Base-by-base conservation (phyloP, 2,113 vertebrate genomes). In the Mionectes macconnelli region DNA sequence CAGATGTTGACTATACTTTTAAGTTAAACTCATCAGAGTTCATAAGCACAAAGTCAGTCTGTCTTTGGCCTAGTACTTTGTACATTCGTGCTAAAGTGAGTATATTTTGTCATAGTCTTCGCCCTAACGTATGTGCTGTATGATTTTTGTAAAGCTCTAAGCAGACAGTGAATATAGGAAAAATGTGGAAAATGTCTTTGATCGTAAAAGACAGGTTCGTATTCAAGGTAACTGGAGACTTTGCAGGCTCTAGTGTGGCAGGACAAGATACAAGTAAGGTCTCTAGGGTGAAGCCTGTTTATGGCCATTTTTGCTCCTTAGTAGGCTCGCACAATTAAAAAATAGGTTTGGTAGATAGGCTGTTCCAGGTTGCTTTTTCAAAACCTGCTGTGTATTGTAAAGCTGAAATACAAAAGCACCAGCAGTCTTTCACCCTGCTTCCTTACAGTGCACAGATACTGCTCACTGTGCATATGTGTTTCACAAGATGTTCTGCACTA, bases 1-100 rank as follows among this genome's bases (percentile, higher is more conserved):
- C 94, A 97, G 88, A 96, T 95, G 95, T 94, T 92, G 76, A 77
- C 35, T 80, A 76, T 13, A 13, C 63, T 97, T 92, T 74, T 33
- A 90, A 83, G 45, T 68, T 90, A 77, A 77, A 42, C 63, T 92
- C 27, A 42, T 84, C 50, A 88, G 72, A 92, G 39, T 92, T 84
- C 39, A 12, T 82, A 90, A 79, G 19, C n/a, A 40, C 47, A 63
- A 22, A 67, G 27, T 74, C 60, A 33, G 30, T 45, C 53, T 80
- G 55, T 45, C 5, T 8, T 73, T 76, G 37, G n/a, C 40, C 53
- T 60, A 40, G 16, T 52, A 63, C 11, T 6, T 56, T 85, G 14
- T 47, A 67, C 8, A 9, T 60, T 85, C n/a, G 23, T 68, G 31
- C 31, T 50, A 9, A 80, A 74, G 12, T 73, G 45, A 64, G 19